Evolutionary conservation across 1,140 invertebrate species (phyloP), one percentile per base, ranked within the genome.

Genomic region (Oncopeltus fasciatus): DNA sequence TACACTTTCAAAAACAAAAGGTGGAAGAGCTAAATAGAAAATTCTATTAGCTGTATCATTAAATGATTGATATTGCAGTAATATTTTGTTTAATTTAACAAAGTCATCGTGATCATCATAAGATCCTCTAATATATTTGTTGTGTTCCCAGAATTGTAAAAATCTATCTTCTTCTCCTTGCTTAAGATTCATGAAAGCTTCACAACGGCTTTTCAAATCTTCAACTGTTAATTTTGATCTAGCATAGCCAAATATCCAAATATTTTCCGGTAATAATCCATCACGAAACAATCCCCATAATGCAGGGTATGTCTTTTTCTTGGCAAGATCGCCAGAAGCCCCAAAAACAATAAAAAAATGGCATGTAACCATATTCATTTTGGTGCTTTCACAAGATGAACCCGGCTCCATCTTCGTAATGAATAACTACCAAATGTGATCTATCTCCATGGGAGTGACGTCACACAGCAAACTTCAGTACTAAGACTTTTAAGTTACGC

Each of bases 241-340:
- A 1, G 96, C 92, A 77, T 98, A 99, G 21, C 96, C 96, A 71
- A 94, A 82, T 74, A 99, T 93, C 47, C 80, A 81, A 0, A 92
- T 97, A 18, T 88, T 84, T 59, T 82, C 81, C 0, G 96, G 96
- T 20, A 99, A 71, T 16, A 98, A 77, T 67, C 88, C 87, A 75
- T 98, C 93, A 49, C 90, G 79, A 70, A 83, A 97, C 1, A 98
- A 76, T 82, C 87, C 92, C 96, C 96, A 99, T 62, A 99, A 76
- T 11, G 95, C 98, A 14, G 96, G 96, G 73, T 97, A 99, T 68
- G 98, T 99, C 75, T 99, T 99, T 75, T 99, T 99, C 71, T 88
- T 93, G 0, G 96, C 95, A 67, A 99, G 78, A 76, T 99, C 96
- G 60, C 96, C 96, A 83, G 87, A 66, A 2, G 72, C 11, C 38